Evolutionary conservation across 1,140 invertebrate genomes (phyloP), one percentile per base, ranked within the genome.

Genomic region (Drosophila bipectinata): DNA sequence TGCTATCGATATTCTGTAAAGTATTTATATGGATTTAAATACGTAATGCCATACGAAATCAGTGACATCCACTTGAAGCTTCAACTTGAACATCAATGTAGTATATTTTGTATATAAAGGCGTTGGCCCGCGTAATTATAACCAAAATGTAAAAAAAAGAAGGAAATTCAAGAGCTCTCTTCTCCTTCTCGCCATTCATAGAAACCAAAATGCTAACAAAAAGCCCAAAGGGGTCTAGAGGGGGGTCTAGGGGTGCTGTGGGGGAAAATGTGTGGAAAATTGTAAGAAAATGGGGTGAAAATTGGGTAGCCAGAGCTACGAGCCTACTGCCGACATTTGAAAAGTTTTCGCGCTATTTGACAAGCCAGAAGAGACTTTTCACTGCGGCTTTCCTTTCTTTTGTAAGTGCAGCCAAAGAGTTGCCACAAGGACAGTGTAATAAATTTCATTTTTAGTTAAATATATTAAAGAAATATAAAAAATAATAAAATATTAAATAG

Each of bases 341-440:
- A 74, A 84, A 84, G 62, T 87, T 67, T 87, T 77, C 73, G 77
- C 81, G 68, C 73, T 79, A 87, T 87, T 84, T 81, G 81, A 84
- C 77, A 81, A 87, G 47, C 64, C 45, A 57, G 34, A 37, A 51
- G 51, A 12, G 68, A 45, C 52, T 57, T 74, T 74, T 64, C 60
- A 26, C 41, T 57, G 59, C 69, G 34, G 52, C 26, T 56, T 75
- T 74, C 26, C 51, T 75, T 74, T 74, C 61, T 26, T 30, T 45
- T 3, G 37, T 10, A 9, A 18, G 15, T 44, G 41, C 7, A 37
- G 14, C 37, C 24, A 30, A 41, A 30, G 32, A 56, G 68, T 56
- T 63, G 53, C 45, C 41, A 34, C 15, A 47, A 39, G 0, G 24
- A 64, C 63, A 67, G 34, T 67, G 32, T n/a, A 12, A 37, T 12